Evolutionary conservation across 2,888 invertebrate genomes (phyloP).

Genomic region (Ferdinandea cuprea): DNA sequence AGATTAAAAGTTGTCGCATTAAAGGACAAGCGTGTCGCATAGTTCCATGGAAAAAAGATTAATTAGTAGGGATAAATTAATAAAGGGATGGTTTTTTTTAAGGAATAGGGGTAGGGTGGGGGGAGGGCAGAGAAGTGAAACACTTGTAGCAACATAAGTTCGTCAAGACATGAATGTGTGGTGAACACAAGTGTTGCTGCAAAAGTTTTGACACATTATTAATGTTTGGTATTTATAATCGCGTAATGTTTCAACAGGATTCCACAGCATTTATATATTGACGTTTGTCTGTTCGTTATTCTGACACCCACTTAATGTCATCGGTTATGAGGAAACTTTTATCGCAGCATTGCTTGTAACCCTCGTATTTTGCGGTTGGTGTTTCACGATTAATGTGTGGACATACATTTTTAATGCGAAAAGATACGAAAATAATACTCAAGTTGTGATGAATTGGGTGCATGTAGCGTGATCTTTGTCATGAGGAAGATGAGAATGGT

Average conservation of each 20-base stretch:
- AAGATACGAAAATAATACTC: too few species aligned
- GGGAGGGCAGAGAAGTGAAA: background rate
- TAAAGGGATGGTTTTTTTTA: background rate
- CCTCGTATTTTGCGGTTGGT: constrained; percentile 16
- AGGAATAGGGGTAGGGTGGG: background rate
- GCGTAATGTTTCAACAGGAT: constrained; percentile 24
- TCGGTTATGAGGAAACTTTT: constrained; percentile 47
- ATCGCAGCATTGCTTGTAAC: constrained; percentile 32
- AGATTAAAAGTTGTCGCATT: constrained; percentile 57
- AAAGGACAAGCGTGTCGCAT: constrained; percentile 58
- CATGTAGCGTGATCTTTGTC: too few species aligned
- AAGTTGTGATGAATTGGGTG: too few species aligned
- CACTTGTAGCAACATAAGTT: constrained; percentile 9
- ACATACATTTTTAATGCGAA: constrained; percentile 10
- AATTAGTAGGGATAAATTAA: constrained; percentile 36
- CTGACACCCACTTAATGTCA: constrained; percentile 7
- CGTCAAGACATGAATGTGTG: constrained; percentile 34
- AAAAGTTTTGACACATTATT: constrained; percentile 62
- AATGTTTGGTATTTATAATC: constrained; percentile 45
- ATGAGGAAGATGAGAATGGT: too few species aligned
- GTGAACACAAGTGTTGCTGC: constrained; percentile 47
- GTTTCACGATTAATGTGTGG: constrained; percentile 41
- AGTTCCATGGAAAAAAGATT: constrained; percentile 44
- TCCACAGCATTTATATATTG: background rate
- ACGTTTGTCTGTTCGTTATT: background rate